phyloP scores from a whole-genome alignment of 2,113 vertebrate genomes.

The Stigmatopora argus region DNA sequence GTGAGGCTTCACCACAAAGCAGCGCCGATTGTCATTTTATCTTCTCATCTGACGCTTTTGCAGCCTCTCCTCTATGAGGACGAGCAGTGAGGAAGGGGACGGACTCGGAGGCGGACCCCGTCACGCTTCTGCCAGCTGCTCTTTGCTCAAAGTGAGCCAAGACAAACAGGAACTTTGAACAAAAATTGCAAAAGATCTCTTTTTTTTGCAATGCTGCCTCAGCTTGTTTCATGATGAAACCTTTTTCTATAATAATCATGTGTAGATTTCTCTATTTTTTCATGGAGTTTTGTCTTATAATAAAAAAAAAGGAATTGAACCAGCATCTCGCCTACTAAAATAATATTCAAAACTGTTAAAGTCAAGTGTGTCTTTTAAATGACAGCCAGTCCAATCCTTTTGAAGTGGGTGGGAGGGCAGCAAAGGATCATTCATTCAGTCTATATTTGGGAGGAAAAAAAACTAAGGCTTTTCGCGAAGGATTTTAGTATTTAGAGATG shows the following conservation, averaged over 20 bases:
- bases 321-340: too few relatives aligned
- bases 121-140: not conserved
- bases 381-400: too few relatives aligned
- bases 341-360: too few relatives aligned
- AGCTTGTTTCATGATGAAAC: not conserved
- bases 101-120: not conserved
- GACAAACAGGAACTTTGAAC: not conserved
- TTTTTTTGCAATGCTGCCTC: not conserved
- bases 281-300: not conserved
- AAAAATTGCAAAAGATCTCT: not conserved
- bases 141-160: not conserved
- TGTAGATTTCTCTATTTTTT: not conserved
- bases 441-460: too few relatives aligned
- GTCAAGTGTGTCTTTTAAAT: too few relatives aligned
- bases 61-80: constrained; percentile 8
- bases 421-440: too few relatives aligned
- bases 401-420: too few relatives aligned
- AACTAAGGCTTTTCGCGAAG: too few relatives aligned
- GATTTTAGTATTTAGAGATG: too few relatives aligned
- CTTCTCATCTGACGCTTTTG: too few relatives aligned
- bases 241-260: not conserved
- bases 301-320: not conserved
- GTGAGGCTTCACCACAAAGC: constrained; percentile 15
- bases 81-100: not conserved
- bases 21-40: not conserved